A percentile compares a stretch with the other conserved stretches of the same genome.
Conservation (phyloP, 2,888 invertebrate species). For the Habrosyne pyritoides region DNA sequence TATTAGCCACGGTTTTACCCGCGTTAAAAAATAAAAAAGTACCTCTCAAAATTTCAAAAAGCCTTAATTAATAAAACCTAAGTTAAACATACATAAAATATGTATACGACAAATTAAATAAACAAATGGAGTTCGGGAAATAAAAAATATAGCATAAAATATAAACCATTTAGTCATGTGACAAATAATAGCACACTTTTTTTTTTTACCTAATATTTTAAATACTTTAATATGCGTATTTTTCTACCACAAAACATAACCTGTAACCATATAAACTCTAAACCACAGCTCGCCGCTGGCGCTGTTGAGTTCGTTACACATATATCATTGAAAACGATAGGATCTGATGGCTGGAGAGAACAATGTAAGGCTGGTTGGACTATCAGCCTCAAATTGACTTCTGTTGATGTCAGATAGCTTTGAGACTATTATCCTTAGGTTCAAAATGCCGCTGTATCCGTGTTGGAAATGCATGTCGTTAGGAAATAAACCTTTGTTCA, state of each 20-base stretch:
- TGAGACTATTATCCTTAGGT: slow-evolving; percentile 20
- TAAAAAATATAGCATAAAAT: too few species aligned
- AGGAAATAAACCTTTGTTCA: background rate
- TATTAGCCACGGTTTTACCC: too few species aligned
- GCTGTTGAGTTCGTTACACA: slow-evolving; percentile 36
- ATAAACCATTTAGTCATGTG: too few species aligned
- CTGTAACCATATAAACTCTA: slow-evolving; percentile 37
- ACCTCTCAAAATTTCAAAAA: too few species aligned
- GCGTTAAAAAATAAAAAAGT: too few species aligned
- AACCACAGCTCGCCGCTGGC: slow-evolving; percentile 32
- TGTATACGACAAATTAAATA: too few species aligned
- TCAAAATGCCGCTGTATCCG: slow-evolving; percentile 4
- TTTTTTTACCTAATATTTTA: too few species aligned
- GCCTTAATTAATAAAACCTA: too few species aligned
- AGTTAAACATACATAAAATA: too few species aligned
- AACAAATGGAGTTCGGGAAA: too few species aligned
- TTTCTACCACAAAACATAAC: slow-evolving; percentile 19
- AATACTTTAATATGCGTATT: background rate
- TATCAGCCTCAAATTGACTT: slow-evolving; percentile 36
- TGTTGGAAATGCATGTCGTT: slow-evolving; percentile 3
- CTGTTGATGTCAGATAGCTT: slow-evolving; percentile 38
- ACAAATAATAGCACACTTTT: too few species aligned
- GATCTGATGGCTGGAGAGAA: slow-evolving; percentile 36
- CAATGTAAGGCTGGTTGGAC: slow-evolving; percentile 24
- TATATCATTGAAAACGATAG: slow-evolving; percentile 37